These are phyloP conservation scores for Eidolon helvum DNA, from an alignment of 2,113 vertebrate species.

Conservation along the genomic window DNA sequence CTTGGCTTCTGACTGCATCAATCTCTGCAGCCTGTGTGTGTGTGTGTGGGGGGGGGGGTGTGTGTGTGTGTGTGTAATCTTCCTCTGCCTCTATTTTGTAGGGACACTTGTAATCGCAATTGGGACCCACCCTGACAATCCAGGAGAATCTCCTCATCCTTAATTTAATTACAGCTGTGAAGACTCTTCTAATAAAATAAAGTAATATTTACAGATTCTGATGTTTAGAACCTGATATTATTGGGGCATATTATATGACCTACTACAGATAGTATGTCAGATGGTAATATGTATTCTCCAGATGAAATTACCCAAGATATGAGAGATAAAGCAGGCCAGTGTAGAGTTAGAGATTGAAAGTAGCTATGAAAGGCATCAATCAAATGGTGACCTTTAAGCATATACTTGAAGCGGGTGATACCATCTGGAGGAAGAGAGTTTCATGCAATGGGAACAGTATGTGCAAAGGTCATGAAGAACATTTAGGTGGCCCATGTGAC, in stretches of 20 bases:
- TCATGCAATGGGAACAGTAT: background rate
- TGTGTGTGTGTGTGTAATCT: background rate
- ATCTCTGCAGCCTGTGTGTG: background rate
- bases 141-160: background rate
- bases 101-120: background rate
- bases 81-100: background rate
- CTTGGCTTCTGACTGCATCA: background rate
- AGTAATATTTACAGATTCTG: background rate
- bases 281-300: background rate
- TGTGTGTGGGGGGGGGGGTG: background rate
- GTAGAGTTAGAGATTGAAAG: background rate
- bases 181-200: background rate
- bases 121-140: fast-evolving
- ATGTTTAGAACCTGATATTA: background rate
- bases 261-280: background rate
- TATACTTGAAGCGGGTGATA: background rate
- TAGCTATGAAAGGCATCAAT: background rate
- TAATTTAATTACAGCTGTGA: background rate
- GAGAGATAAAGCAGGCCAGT: background rate
- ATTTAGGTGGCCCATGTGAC: background rate
- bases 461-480: background rate
- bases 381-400: background rate
- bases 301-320: background rate
- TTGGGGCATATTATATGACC: background rate
- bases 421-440: background rate